Evolutionary conservation across 2,113 vertebrate species (phyloP), one percentile per base, ranked within the genome.

Genomic region (Salminus brasiliensis): DNA sequence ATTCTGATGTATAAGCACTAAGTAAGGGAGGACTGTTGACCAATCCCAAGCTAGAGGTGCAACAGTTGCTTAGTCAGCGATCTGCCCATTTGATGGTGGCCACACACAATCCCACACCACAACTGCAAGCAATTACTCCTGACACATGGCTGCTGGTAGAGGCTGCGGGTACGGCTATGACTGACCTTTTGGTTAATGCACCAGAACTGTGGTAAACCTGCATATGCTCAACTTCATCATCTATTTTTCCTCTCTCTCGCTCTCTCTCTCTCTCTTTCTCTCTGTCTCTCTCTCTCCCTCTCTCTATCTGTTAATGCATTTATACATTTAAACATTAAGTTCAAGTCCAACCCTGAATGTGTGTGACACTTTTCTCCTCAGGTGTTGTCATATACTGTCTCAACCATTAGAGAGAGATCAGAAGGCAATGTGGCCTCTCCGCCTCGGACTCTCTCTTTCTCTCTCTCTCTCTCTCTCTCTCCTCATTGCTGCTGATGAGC

Each of bases 61-160:
- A 84, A 72, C 43, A 78, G 77, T 84, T 73, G 84, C 85, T 79
- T 82, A 81, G 83, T 89, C 89, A 89, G 87, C 89, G 83, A 81
- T 85, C 52, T 73, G 15, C 76, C 73, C 73, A 81, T 72, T 77
- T 86, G 79, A 72, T 36, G 70, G 74, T 68, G 76, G 47, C 73
- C 85, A 88, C 79, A 80, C 82, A 78, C 86, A 87, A 79, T 70
- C 63, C 72, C 72, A 86, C 70, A 62, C 78, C 83, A 84, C 83
- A 86, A 89, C 89, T 88, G 89, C 74, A 85, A 87, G 88, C 86
- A 88, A 89, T 93, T 90, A 90, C 85, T 78, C 11, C 34, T 47
- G 43, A 60, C 86, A 85, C 75, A 65, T 15, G 41, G 62, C n/a
- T 72, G 29, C 62, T 78, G 49, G 57, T 43, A 36, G 23, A 79